Evolutionary conservation across 2,888 invertebrate genomes (phyloP), one percentile per base, ranked within the genome.

Genomic region (Clostera curtula): DNA sequence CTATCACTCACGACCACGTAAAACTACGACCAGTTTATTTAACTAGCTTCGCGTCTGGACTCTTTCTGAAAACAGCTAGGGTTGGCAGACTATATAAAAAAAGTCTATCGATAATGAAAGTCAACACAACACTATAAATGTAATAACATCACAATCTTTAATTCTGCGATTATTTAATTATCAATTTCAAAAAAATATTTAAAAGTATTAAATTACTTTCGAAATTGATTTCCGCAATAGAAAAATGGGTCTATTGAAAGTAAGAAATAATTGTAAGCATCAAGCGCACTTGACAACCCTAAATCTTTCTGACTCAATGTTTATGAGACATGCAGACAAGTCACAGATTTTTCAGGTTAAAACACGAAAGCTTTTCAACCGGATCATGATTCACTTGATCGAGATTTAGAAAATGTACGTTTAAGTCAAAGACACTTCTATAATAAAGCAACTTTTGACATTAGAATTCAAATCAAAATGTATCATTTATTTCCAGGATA

Each of bases 401-500:
- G n/a, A n/a, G n/a, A n/a, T n/a, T n/a, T n/a, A n/a, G n/a, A n/a
- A n/a, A n/a, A n/a, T n/a, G n/a, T n/a, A n/a, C n/a, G n/a, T n/a
- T n/a, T n/a, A n/a, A n/a, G n/a, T n/a, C n/a, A n/a, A n/a, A n/a
- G n/a, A n/a, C n/a, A n/a, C n/a, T n/a, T n/a, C n/a, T n/a, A n/a
- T n/a, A n/a, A n/a, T n/a, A n/a, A n/a, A n/a, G n/a, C n/a, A n/a
- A n/a, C n/a, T n/a, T n/a, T n/a, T n/a, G n/a, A n/a, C n/a, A n/a
- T n/a, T n/a, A n/a, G n/a, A n/a, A n/a, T n/a, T n/a, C n/a, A n/a
- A n/a, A n/a, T n/a, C n/a, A n/a, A n/a, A n/a, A n/a, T n/a, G n/a
- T n/a, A n/a, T n/a, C n/a, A n/a, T n/a, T 3, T 21, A 26, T 33
- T 28, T 51, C 19, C 58, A 79, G 76, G 40, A 56, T 1, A 60